Evolutionary conservation across 1,140 invertebrate species (phyloP), one percentile per base, ranked within the genome.

Genomic region (Mya arenaria): DNA sequence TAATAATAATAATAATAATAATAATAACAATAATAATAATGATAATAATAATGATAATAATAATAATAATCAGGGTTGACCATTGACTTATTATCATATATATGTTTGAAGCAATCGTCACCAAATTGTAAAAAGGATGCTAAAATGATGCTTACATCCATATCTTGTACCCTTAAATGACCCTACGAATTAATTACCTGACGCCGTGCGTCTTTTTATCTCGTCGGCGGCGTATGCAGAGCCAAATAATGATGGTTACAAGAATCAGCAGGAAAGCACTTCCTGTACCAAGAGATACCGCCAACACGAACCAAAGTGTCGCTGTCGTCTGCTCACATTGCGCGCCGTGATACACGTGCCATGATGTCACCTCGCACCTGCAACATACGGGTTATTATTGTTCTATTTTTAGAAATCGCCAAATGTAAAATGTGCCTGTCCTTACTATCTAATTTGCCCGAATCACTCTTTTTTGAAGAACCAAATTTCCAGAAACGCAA

Each of bases 341-440:
- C 5, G 39, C n/a, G 0, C 73, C 73, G 30, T 75, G 73, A 30
- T 75, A 75, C 34, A 75, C 73, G 32, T 75, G 73, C 5, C 48
- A 74, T 30, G 72, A 74, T 34, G 72, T 74, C 23, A 8, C 28
- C 23, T 74, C n/a, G 30, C 72, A 74, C 28, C 72, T 74, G 17
- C n/a, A n/a, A n/a, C n/a, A n/a, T n/a, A n/a, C n/a, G n/a, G n/a
- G n/a, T n/a, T n/a, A n/a, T n/a, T n/a, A n/a, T n/a, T n/a, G n/a
- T n/a, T n/a, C n/a, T n/a, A n/a, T n/a, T n/a, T n/a, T n/a, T n/a
- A n/a, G n/a, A n/a, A n/a, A n/a, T n/a, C n/a, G n/a, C n/a, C n/a
- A n/a, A n/a, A n/a, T n/a, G n/a, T n/a, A n/a, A n/a, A n/a, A n/a
- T n/a, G n/a, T n/a, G n/a, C n/a, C n/a, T n/a, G n/a, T n/a, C n/a